Percentiles rank a stretch among this genome's conserved stretches.
Evolutionary conservation across 2,113 vertebrate genomes (phyloP).

Genomic region (Tringa solitaria): DNA sequence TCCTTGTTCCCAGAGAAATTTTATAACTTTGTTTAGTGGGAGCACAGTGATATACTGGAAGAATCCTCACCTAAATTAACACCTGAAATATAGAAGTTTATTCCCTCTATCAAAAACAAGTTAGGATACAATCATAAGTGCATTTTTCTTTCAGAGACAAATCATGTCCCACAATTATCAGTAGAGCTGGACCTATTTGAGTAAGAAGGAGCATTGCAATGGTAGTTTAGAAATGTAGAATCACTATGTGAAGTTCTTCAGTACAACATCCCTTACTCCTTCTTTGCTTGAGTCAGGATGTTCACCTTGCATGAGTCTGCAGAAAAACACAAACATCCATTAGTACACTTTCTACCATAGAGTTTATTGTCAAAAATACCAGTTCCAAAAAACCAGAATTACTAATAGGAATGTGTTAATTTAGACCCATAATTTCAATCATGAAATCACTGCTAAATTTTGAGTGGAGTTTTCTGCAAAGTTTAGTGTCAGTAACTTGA

Average conservation of each 20-base stretch:
- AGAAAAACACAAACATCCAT: background rate
- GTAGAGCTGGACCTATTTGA: background rate
- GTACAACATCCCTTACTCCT: background rate
- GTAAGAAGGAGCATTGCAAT: background rate
- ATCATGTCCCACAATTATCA: background rate
- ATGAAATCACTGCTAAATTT: background rate
- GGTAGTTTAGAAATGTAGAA: background rate
- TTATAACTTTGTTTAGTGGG: background rate
- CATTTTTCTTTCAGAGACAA: background rate
- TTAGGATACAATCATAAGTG: background rate
- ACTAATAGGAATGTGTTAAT: background rate
- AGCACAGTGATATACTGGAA: background rate
- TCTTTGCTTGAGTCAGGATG: background rate
- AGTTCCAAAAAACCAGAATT: background rate
- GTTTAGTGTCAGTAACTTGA: background rate
- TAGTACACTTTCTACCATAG: background rate
- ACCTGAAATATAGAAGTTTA: background rate
- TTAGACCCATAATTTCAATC: background rate
- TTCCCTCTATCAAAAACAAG: background rate
- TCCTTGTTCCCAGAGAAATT: background rate
- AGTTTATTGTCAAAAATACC: background rate
- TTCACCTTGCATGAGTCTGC: background rate
- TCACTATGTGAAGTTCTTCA: background rate
- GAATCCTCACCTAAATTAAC: background rate
- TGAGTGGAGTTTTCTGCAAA: background rate